Conservation (phyloP, 2,797 vertebrate genomes). For the Peromyscus nudipes region DNA sequence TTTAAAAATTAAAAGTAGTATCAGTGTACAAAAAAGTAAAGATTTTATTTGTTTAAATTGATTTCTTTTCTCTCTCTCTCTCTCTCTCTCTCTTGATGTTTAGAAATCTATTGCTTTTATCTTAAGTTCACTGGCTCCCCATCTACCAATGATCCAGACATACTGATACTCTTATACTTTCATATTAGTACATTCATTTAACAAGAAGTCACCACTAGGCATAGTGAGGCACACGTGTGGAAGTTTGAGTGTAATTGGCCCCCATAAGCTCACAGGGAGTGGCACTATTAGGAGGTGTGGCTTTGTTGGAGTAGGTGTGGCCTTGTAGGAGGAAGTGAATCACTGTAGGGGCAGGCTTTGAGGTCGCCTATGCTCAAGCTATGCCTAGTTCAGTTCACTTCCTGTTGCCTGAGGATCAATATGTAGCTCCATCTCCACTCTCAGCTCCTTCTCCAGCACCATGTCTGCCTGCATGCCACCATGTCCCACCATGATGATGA, state of each 20-base stretch:
- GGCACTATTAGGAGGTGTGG: not conserved
- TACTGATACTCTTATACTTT: conserved; percentile 15
- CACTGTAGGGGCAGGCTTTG: not conserved
- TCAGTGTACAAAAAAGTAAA: not conserved
- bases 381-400: not conserved
- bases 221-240: not conserved
- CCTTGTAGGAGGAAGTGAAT: not conserved
- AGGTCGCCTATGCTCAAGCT: not conserved
- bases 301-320: not conserved
- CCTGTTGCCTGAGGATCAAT: not conserved
- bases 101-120: conserved; percentile 41
- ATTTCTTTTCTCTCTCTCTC: not conserved
- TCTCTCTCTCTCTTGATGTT: not conserved
- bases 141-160: conserved; percentile 14
- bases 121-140: not conserved
- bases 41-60: conserved; percentile 7
- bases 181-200: conserved; percentile 46
- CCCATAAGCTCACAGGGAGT: not conserved
- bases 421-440: not conserved
- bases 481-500: not conserved
- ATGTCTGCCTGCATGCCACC: not conserved
- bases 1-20: conserved; percentile 47
- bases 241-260: not conserved
- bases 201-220: not conserved
- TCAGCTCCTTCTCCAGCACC: not conserved